Evolutionary conservation across 2,888 invertebrate species (phyloP).

Genomic region (Isoperla grammatica): DNA sequence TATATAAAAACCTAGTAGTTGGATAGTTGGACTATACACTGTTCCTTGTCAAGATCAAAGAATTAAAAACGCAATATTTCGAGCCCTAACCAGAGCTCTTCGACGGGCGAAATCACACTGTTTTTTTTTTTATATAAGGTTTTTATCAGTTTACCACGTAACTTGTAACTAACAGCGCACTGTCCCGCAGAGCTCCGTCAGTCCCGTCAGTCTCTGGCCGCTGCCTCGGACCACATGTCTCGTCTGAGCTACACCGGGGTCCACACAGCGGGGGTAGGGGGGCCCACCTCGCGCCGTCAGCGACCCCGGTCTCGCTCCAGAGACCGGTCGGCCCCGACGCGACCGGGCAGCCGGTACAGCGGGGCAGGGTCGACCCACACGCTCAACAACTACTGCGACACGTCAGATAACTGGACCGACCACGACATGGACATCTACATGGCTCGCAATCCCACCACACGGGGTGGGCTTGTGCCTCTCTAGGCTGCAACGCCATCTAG

Average conservation of each 20-base stretch:
- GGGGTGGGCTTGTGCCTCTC: slow-evolving; percentile 79
- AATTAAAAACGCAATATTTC: no score
- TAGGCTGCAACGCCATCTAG: slow-evolving; percentile 44
- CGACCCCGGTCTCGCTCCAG: slow-evolving; percentile 75
- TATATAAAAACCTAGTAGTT: no score
- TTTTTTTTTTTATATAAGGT: no score
- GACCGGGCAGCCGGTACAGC: slow-evolving; percentile 72
- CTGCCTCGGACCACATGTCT: slow-evolving; percentile 74
- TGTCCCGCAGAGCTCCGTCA: slow-evolving; percentile 81
- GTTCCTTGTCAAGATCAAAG: no score
- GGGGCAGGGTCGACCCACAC: slow-evolving; percentile 76
- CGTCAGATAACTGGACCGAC: slow-evolving; percentile 85
- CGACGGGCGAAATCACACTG: no score
- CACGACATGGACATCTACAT: slow-evolving; percentile 95
- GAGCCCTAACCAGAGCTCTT: no score
- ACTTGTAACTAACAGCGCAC: no score
- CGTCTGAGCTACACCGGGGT: slow-evolving; percentile 63
- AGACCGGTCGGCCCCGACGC: slow-evolving; percentile 50
- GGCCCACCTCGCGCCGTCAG: slow-evolving; percentile 48
- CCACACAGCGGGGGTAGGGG: slow-evolving; percentile 55
- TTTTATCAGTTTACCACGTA: no score
- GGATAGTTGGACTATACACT: no score
- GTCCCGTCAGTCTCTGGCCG: slow-evolving; percentile 79
- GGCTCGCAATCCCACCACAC: slow-evolving; percentile 83
- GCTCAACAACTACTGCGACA: slow-evolving; percentile 79